Base-by-base conservation (phyloP, 2,888 invertebrate species). In the Osedax fenrisi region DNA sequence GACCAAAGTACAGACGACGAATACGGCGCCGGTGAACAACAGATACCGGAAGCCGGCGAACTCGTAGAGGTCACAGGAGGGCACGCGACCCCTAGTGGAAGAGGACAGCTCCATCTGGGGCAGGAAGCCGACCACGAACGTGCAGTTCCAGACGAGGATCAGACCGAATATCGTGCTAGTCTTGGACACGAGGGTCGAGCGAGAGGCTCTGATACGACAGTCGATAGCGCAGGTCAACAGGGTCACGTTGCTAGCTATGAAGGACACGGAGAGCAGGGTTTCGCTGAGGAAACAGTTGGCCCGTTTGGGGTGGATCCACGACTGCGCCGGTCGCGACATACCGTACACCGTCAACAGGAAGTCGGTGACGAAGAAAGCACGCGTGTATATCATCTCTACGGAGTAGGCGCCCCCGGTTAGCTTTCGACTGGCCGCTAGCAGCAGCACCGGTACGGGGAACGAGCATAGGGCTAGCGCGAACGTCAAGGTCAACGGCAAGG, bases 271-370 rank as follows among this genome's bases (percentile, higher is more conserved):
- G 22, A 82, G 79, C 13, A 82, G 72, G 72, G 81, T 81, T 61
- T 82, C 82, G 1, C 81, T 80, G 25, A 82, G 78, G 76, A 82
- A 82, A 76, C 81, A 81, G 76, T 82, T 81, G 24, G 41, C 59
- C 61, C 56, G 27, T 26, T 61, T 26, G 22, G 59, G 66, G 3
- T 21, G 71, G 25, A 77, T 77, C 26, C 77, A 61, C 21, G 81
- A 72, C 71, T 81, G 78, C 1, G 79, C 25, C 22, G 78, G 77
- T 77, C 81, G 81, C 27, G 79, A 78, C n/a, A 81, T 67, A 13
- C 81, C 82, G 75, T 80, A 82, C 2, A 80, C 41, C 3, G 81
- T 81, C 2, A 80, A 77, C 59, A 82, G 74, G 3, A 78, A 68
- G 76, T 82, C 82, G 0, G 79, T 77, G 1, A 80, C 74, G 66